Conservation (phyloP, 30 jellyfish, hydroid and myxozoan genomes). For the Pseudorhiza aurosa region DNA sequence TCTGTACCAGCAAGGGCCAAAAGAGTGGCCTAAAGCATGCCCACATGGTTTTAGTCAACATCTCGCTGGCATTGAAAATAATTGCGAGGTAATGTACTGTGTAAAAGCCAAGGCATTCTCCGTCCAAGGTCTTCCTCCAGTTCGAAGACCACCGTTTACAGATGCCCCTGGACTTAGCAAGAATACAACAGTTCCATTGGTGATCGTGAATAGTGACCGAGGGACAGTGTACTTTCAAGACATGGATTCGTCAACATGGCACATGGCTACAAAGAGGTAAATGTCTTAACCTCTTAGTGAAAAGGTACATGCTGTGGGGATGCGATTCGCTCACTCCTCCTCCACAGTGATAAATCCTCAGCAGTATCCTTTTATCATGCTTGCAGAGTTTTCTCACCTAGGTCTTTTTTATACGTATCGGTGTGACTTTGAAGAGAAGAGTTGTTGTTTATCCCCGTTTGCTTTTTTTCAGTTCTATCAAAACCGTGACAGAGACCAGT, state of each 20-base stretch:
- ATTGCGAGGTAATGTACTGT: slow-evolving; percentile 78
- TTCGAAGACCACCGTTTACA: slow-evolving; percentile 75
- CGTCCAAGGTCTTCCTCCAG: slow-evolving; percentile 58
- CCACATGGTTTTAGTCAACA: slow-evolving; percentile 82
- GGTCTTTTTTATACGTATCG: too few relatives aligned
- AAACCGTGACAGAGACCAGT: neutral
- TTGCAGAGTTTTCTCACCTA: too few relatives aligned
- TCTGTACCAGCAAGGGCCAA: slow-evolving; percentile 66
- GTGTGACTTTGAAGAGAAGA: too few relatives aligned
- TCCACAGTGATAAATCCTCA: too few relatives aligned
- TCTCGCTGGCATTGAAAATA: slow-evolving; percentile 66
- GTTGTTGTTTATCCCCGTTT: too few relatives aligned
- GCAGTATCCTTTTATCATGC: too few relatives aligned
- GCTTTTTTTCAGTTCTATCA: slow-evolving; percentile 23
- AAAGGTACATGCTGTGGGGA: too few relatives aligned
- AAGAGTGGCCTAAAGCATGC: slow-evolving; percentile 73
- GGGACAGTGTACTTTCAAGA: slow-evolving; percentile 69
- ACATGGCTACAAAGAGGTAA: slow-evolving; percentile 68
- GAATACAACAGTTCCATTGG: slow-evolving; percentile 76
- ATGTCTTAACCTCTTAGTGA: too few relatives aligned
- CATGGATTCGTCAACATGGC: slow-evolving; percentile 44
- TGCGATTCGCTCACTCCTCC: too few relatives aligned
- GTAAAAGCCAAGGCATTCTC: slow-evolving; percentile 71
- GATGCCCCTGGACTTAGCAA: slow-evolving; percentile 54
- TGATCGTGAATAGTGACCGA: slow-evolving; percentile 64